These are phyloP conservation scores for Tachysurus vachellii DNA, from an alignment of 2,113 vertebrate species.

Conservation along the genomic window DNA sequence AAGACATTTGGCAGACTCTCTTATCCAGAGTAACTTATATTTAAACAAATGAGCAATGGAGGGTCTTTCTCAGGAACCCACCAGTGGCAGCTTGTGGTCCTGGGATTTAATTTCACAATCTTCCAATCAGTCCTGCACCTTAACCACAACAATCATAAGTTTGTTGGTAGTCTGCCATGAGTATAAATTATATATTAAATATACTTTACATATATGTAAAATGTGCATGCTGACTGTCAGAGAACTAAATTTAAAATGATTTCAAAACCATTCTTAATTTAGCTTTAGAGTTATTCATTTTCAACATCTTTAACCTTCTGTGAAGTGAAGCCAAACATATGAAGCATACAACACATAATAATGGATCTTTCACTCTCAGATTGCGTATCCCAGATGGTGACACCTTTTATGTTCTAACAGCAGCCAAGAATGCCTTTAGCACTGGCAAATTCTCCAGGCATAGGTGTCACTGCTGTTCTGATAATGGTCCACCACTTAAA, in stretches of 20 bases:
- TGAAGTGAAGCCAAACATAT: not conserved
- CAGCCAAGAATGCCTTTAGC: not conserved
- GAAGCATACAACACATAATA: not conserved
- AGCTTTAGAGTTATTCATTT: not conserved
- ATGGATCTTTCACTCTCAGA: not conserved
- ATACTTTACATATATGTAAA: no score
- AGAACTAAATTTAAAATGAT: not conserved
- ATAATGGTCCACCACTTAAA: slow-evolving; percentile 2
- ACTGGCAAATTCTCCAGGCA: not conserved
- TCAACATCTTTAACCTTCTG: not conserved
- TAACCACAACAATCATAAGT: no score
- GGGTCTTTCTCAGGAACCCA: no score
- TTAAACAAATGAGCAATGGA: no score
- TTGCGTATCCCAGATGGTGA: not conserved
- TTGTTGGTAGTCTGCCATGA: no score
- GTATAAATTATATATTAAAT: no score
- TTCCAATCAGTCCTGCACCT: no score
- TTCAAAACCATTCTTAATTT: not conserved
- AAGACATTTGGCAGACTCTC: no score
- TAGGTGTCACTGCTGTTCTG: slow-evolving; percentile 6
- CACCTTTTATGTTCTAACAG: slow-evolving; percentile 1
- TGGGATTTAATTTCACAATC: no score
- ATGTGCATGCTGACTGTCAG: not conserved
- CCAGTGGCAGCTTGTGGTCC: no score
- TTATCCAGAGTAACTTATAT: no score